Evolutionary conservation across 2,113 vertebrate genomes (phyloP).

Genomic region (Pachyramphus minor): DNA sequence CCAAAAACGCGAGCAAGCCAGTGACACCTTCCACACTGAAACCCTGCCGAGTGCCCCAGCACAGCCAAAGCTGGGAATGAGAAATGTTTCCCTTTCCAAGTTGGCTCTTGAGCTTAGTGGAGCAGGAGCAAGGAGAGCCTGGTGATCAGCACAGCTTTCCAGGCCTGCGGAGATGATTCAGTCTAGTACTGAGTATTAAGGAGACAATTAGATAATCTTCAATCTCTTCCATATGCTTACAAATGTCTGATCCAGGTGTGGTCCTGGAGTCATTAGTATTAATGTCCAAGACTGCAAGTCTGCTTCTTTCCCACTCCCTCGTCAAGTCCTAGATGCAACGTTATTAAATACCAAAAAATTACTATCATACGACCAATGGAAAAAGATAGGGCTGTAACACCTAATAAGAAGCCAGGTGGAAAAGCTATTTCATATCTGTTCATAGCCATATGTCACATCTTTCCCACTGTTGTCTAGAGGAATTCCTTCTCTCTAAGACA

Average conservation of each 20-base stretch:
- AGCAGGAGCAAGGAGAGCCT: not conserved
- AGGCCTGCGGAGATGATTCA: not conserved
- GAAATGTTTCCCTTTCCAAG: not conserved
- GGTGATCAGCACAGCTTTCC: not conserved
- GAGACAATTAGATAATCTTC: not conserved
- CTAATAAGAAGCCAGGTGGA: conserved; percentile 42
- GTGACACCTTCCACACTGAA: conserved; percentile 5
- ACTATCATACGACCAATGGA: not conserved
- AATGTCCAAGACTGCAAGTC: not conserved
- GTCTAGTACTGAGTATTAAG: not conserved
- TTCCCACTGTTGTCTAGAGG: not conserved
- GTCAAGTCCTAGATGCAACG: not conserved
- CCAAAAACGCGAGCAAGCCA: not conserved
- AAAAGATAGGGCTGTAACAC: conserved; percentile 43
- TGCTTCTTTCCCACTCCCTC: not conserved
- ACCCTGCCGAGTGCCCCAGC: not conserved
- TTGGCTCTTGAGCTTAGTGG: not conserved
- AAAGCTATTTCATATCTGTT: conserved; percentile 36
- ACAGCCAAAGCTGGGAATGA: not conserved
- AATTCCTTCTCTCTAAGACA: not conserved
- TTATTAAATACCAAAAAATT: not conserved
- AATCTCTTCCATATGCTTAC: conserved; percentile 8
- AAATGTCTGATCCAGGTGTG: not conserved
- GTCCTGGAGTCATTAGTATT: not conserved
- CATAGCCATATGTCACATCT: not conserved